A percentile compares a stretch with the other conserved stretches of the same genome.
Conservation (phyloP, 2,888 invertebrate species). For the Uloborus plumipes region DNA sequence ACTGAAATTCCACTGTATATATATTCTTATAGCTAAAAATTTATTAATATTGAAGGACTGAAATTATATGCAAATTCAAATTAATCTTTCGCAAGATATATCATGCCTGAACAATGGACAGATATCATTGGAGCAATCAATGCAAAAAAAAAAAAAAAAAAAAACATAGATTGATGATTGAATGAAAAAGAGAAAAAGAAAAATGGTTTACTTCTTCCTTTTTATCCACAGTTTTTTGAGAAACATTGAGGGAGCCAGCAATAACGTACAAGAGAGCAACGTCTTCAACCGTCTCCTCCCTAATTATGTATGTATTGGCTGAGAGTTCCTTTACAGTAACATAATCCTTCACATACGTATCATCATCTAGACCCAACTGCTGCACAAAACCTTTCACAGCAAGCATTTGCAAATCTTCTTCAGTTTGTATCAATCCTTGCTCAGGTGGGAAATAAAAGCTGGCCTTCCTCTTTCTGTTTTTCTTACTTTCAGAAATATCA, state of each 20-base stretch:
- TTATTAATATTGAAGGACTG: no score
- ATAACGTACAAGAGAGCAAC: slow-evolving; percentile 90
- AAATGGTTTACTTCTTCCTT: slow-evolving; percentile 86
- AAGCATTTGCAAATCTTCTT: slow-evolving; percentile 75
- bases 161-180: background rate
- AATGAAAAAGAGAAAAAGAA: background rate
- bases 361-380: slow-evolving; percentile 80
- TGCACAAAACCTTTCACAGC: slow-evolving; percentile 86
- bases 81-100: no score
- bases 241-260: slow-evolving; percentile 87
- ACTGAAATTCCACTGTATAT: no score
- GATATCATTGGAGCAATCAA: background rate
- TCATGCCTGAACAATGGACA: no score
- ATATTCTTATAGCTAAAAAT: no score
- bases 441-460: slow-evolving; percentile 63
- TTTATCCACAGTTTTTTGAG: slow-evolving; percentile 78
- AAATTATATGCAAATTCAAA: no score
- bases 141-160: background rate
- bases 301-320: slow-evolving; percentile 61
- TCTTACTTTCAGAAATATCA: slow-evolving; percentile 27
- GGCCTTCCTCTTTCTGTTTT: slow-evolving; percentile 51
- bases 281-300: slow-evolving; percentile 76
- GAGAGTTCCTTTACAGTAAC: slow-evolving; percentile 64
- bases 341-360: slow-evolving; percentile 49
- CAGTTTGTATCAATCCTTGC: slow-evolving; percentile 29